Percentiles rank a stretch among this genome's conserved stretches.
These are phyloP conservation scores for Drosophila orosa DNA, from an alignment of 1,140 invertebrate species.

Conservation along the genomic window DNA sequence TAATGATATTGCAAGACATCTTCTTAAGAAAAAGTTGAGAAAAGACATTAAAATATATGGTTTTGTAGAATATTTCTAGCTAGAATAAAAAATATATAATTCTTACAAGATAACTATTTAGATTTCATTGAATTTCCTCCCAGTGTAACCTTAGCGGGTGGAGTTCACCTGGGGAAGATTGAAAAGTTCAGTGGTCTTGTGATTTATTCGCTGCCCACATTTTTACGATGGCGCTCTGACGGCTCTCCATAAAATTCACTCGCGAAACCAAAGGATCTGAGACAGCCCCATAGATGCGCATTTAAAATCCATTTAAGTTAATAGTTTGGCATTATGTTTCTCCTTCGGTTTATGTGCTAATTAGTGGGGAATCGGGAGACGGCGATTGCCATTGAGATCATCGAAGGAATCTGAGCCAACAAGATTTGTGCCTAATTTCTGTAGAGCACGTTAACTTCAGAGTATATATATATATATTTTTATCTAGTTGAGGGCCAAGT, in stretches of 20 bases:
- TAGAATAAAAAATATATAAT: not conserved
- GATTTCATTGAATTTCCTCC: not conserved
- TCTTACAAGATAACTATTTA: not conserved
- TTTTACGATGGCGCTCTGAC: slow-evolving; percentile 75
- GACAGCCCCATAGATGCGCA: slow-evolving; percentile 50
- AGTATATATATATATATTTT: slow-evolving; percentile 31
- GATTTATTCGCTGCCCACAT: slow-evolving; percentile 71
- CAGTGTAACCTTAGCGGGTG: slow-evolving; percentile 27
- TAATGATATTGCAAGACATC: not conserved
- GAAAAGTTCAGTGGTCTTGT: slow-evolving; percentile 47
- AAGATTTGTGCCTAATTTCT: slow-evolving; percentile 80
- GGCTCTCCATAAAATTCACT: slow-evolving; percentile 49
- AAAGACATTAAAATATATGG: not conserved
- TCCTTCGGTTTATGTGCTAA: slow-evolving; percentile 69
- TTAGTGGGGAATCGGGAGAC: slow-evolving; percentile 46
- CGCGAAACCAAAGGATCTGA: slow-evolving; percentile 27
- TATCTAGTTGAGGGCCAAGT: slow-evolving; percentile 54
- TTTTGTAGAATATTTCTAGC: not conserved
- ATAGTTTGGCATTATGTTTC: slow-evolving; percentile 70
- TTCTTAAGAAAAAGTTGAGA: not conserved
- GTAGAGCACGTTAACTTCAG: slow-evolving; percentile 68
- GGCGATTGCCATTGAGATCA: slow-evolving; percentile 44
- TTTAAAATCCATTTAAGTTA: slow-evolving; percentile 76
- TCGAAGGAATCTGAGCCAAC: slow-evolving; percentile 48
- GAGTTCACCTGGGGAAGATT: slow-evolving; percentile 15